Percentiles rank a stretch among this genome's conserved stretches.
phyloP scores from a whole-genome alignment of 2,888 invertebrate genomes.

The Zygothrica quintamaculata region DNA sequence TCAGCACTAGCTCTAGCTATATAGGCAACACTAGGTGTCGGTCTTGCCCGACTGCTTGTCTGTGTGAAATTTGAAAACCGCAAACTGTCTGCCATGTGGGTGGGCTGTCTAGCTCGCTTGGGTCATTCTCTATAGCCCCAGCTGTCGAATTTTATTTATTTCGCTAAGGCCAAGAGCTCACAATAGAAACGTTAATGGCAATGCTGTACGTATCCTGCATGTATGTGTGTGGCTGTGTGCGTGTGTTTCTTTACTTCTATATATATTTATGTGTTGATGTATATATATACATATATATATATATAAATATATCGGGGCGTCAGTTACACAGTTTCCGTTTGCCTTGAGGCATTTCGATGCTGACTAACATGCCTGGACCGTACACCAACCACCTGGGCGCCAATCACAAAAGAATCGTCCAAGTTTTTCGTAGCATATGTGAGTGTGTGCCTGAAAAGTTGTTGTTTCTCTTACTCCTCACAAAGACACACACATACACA shows the following conservation, averaged over 20 bases:
- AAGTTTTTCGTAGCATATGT: conserved; percentile 65
- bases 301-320: conserved; percentile 54
- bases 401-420: conserved; percentile 73
- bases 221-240: conserved; percentile 14
- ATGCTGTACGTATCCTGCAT: conserved; percentile 42
- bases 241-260: background rate
- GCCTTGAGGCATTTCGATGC: conserved; percentile 67
- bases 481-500: too few species aligned
- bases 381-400: conserved; percentile 64
- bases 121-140: conserved; percentile 53
- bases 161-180: conserved; percentile 78
- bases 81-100: conserved; percentile 66
- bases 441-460: conserved; percentile 5
- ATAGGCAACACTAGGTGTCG: conserved; percentile 20
- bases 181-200: conserved; percentile 79
- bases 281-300: conserved; percentile 16
- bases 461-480: too few species aligned
- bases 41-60: conserved; percentile 31
- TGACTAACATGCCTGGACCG: conserved; percentile 45
- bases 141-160: conserved; percentile 79
- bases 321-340: conserved; percentile 75
- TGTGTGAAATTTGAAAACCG: conserved; percentile 68
- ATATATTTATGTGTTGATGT: background rate
- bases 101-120: conserved; percentile 38
- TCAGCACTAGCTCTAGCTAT: conserved; percentile 20